Evolutionary conservation across 2,888 invertebrate species (phyloP).

Genomic region (Mythimna pallens): DNA sequence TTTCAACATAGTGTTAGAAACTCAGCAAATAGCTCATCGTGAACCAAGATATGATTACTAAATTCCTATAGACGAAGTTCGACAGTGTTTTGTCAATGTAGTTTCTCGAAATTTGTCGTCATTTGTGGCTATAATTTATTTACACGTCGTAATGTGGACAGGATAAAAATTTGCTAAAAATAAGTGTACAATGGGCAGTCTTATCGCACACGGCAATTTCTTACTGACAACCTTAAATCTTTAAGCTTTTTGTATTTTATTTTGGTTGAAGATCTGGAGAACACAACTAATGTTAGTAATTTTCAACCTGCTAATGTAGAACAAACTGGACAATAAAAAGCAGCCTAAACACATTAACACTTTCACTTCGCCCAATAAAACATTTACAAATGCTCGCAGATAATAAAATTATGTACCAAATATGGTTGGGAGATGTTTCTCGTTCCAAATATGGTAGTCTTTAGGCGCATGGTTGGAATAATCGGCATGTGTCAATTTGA

Average conservation of each 20-base stretch:
- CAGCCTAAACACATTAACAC: slow-evolving; percentile 31
- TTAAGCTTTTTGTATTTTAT: neutral
- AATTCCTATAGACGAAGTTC: too few species aligned
- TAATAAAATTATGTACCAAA: slow-evolving; percentile 31
- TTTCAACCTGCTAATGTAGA: slow-evolving; percentile 13
- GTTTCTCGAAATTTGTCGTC: neutral
- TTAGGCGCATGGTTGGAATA: slow-evolving; percentile 13
- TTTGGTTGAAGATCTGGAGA: neutral
- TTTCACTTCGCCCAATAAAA: slow-evolving; percentile 53
- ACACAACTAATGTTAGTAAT: neutral
- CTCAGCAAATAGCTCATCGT: neutral
- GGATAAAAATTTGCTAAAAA: too few species aligned
- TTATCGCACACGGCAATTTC: too few species aligned
- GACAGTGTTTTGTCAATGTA: neutral
- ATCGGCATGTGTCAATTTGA: slow-evolving; percentile 3
- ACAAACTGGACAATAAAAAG: slow-evolving; percentile 22
- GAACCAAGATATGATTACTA: neutral
- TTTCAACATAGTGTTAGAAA: neutral
- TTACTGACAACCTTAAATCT: too few species aligned
- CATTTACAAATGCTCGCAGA: slow-evolving; percentile 36
- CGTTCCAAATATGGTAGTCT: neutral
- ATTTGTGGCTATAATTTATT: too few species aligned
- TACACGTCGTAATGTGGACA: too few species aligned
- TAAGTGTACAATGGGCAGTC: too few species aligned
- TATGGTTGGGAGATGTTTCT: slow-evolving; percentile 9